These are phyloP conservation scores for Horisme vitalbata DNA, from an alignment of 2,888 invertebrate species.

Conservation along the genomic window DNA sequence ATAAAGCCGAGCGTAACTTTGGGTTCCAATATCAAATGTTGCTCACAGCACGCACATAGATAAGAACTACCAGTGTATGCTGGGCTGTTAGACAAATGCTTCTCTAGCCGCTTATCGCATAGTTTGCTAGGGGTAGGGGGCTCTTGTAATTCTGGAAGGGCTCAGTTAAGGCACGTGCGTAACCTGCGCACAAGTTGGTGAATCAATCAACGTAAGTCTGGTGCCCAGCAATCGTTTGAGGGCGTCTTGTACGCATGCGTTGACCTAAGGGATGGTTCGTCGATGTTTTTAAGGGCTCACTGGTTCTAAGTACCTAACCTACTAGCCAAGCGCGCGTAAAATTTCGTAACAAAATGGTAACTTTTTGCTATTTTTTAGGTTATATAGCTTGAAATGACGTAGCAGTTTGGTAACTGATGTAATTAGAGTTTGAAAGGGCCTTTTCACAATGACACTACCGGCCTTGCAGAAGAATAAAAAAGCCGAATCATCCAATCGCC, in stretches of 20 bases:
- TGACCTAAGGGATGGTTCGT: conserved; percentile 54
- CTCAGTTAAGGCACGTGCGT: conserved; percentile 53
- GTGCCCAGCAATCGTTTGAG: conserved; percentile 63
- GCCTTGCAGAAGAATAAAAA: not conserved
- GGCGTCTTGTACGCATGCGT: conserved; percentile 64
- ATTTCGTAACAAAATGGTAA: conserved; percentile 7
- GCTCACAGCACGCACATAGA: conserved; percentile 45
- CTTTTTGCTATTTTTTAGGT: conserved; percentile 2
- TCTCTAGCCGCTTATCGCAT: not conserved
- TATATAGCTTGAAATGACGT: not conserved
- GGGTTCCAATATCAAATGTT: conserved; percentile 49
- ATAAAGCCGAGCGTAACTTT: not conserved
- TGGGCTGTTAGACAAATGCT: conserved; percentile 33
- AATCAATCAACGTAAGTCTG: conserved; percentile 75
- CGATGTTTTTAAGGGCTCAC: conserved; percentile 31
- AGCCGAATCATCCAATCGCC: conserved; percentile 1
- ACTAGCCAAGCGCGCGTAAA: conserved; percentile 16
- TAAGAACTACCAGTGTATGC: conserved; percentile 40
- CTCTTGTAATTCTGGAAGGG: conserved; percentile 50
- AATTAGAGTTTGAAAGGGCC: not conserved
- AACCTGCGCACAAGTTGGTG: conserved; percentile 76
- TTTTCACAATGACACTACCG: not conserved
- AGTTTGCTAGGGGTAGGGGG: conserved; percentile 15
- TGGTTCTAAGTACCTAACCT: conserved; percentile 18
- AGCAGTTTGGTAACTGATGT: not conserved